Conservation (phyloP, 2,113 vertebrate species). For the Podiceps cristatus region DNA sequence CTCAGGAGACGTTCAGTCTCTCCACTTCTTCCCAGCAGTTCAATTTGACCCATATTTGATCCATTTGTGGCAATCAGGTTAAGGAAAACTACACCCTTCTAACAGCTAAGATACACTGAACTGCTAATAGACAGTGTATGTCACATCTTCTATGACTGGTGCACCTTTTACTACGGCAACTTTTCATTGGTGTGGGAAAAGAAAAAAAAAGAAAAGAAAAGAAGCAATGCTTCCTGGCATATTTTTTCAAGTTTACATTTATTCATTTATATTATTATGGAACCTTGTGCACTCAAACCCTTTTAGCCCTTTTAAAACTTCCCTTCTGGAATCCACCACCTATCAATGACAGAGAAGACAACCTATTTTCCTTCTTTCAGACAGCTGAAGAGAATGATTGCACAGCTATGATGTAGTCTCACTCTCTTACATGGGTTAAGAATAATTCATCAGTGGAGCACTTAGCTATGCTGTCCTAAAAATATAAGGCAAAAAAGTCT, state of each 20-base stretch:
- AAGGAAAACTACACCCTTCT: no score
- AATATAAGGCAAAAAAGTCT: not conserved
- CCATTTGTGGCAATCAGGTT: not conserved
- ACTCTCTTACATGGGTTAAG: not conserved
- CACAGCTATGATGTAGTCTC: not conserved
- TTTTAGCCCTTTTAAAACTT: not conserved
- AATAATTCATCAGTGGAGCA: slow-evolving; percentile 19
- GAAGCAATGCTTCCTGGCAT: not conserved
- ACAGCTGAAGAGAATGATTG: not conserved
- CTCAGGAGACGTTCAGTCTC: not conserved
- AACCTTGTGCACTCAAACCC: not conserved
- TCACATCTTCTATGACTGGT: not conserved
- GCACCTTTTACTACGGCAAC: not conserved
- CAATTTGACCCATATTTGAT: not conserved
- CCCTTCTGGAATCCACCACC: not conserved
- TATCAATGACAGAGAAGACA: not conserved
- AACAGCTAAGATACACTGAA: not conserved
- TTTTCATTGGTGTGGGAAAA: not conserved
- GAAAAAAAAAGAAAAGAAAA: not conserved
- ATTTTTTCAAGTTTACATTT: not conserved
- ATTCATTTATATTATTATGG: not conserved
- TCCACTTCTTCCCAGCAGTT: not conserved
- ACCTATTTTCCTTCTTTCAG: not conserved
- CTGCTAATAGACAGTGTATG: not conserved
- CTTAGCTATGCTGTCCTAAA: not conserved